Evolutionary conservation across 2,888 invertebrate genomes (phyloP), one percentile per base, ranked within the genome.

Genomic region (Auanema freiburgensis): DNA sequence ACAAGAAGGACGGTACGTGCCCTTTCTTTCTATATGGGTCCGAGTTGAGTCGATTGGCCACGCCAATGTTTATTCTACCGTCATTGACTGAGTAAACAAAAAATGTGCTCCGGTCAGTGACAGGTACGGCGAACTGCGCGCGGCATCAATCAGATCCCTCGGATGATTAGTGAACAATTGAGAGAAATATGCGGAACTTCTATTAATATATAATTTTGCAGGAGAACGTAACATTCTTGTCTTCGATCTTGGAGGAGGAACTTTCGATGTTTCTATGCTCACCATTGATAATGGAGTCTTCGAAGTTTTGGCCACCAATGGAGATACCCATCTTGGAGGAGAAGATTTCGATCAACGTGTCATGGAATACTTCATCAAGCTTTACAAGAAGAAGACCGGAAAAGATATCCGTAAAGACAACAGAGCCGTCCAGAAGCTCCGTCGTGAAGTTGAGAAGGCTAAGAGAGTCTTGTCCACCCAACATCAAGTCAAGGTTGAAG

Each of bases 281-380:
- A 97, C 97, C 75, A 98, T 98, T 84, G 98, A 98, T 84, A 95
- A 96, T 83, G 98, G 97, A 59, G 95, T 98, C 11, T 97, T 98
- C 85, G 97, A 98, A 87, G 89, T 78, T 51, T 54, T 79, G 66
- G 77, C 79, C 63, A 77, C 76, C 50, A 76, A 76, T 65, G 74
- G 72, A 69, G 72, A 81, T 56, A 81, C 81, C 56, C 81, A 81
- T 66, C 70, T 80, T 85, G 87, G 97, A 83, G 97, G 97, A 85
- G 97, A 98, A 87, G 97, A 98, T 88, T 98, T 84, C 66, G 84
- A 84, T 63, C 84, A 84, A 71, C 78, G 84, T 41, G 81, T 84
- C 57, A 84, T 84, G 83, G 95, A 97, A 83, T 94, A 98, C 87
- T 97, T 98, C 88, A 93, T 95, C 85, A 96, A 97, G 86, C 86